Evolutionary conservation across 1,140 invertebrate genomes (phyloP).

Genomic region (Drepana arcuata): DNA sequence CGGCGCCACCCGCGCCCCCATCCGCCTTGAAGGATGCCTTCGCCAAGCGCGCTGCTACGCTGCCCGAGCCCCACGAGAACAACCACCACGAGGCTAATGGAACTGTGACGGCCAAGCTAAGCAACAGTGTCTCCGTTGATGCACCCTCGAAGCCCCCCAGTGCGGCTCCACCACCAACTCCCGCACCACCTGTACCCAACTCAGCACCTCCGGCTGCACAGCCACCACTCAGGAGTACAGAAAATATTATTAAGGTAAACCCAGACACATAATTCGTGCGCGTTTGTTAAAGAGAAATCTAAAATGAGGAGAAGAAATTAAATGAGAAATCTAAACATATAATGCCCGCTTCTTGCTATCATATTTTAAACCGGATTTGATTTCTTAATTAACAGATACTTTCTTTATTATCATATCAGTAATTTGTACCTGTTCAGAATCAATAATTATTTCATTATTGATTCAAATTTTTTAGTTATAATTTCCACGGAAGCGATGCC

Average conservation of each 20-base stretch:
- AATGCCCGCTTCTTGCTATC: too few species aligned
- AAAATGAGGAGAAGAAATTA: too few species aligned
- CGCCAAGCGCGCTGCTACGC: conserved; percentile 51
- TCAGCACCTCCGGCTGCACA: conserved; percentile 38
- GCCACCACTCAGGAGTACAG: conserved; percentile 52
- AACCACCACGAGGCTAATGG: conserved; percentile 57
- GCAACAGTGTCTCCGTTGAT: conserved; percentile 54
- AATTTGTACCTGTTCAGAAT: too few species aligned
- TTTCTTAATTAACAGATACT: too few species aligned
- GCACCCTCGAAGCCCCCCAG: conserved; percentile 55
- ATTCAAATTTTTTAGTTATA: too few species aligned
- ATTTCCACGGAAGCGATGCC: too few species aligned
- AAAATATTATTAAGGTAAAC: conserved; percentile 57
- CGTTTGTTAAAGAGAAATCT: too few species aligned
- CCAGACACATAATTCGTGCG: too few species aligned
- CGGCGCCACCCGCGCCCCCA: conserved; percentile 53
- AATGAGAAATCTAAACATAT: too few species aligned
- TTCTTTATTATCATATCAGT: too few species aligned
- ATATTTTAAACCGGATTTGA: too few species aligned
- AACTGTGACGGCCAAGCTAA: conserved; percentile 39
- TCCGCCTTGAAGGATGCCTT: conserved; percentile 56
- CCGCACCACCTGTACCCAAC: conserved; percentile 50
- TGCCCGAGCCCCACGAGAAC: conserved; percentile 48
- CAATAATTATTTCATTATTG: too few species aligned
- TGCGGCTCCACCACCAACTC: conserved; percentile 65